Conservation (phyloP, 1,140 invertebrate genomes). For the Drosophila sturtevanti region DNA sequence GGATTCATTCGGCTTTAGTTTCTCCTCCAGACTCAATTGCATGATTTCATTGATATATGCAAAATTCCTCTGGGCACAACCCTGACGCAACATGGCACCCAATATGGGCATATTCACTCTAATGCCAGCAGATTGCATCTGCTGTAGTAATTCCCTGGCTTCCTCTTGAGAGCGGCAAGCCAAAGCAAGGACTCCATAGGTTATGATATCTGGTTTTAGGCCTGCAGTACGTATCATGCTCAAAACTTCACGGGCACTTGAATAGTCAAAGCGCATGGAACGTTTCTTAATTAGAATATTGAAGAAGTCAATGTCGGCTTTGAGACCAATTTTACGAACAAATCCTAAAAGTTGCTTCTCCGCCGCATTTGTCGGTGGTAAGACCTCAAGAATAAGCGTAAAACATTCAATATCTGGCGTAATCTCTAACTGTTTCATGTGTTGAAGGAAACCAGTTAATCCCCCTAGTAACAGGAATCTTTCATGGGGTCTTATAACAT, state of each 20-base stretch:
- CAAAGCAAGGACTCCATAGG: slow-evolving; percentile 93
- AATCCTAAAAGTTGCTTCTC: slow-evolving; percentile 87
- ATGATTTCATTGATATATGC: slow-evolving; percentile 87
- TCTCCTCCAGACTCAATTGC: slow-evolving; percentile 85
- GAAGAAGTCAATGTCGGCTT: slow-evolving; percentile 91
- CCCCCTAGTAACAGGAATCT: slow-evolving; percentile 92
- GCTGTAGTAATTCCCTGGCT: slow-evolving; percentile 86
- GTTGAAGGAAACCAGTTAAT: slow-evolving; percentile 87
- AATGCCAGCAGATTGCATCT: slow-evolving; percentile 87
- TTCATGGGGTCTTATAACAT: slow-evolving; percentile 85
- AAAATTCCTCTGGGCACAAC: slow-evolving; percentile 85
- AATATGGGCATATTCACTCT: slow-evolving; percentile 89
- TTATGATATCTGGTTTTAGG: slow-evolving; percentile 89
- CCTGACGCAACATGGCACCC: slow-evolving; percentile 87
- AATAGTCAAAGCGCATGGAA: slow-evolving; percentile 86
- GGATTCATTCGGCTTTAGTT: slow-evolving; percentile 85
- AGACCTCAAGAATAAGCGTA: slow-evolving; percentile 88
- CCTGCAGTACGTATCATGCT: slow-evolving; percentile 85
- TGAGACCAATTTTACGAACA: slow-evolving; percentile 85
- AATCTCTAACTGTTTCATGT: slow-evolving; percentile 88
- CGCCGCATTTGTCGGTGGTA: slow-evolving; percentile 86
- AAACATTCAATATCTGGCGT: slow-evolving; percentile 91
- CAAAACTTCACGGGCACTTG: slow-evolving; percentile 87
- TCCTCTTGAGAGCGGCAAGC: slow-evolving; percentile 86
- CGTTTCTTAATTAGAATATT: slow-evolving; percentile 94